These are phyloP conservation scores for Chrysotoxum bicinctum DNA, from an alignment of 2,888 invertebrate genomes.

Conservation along the genomic window DNA sequence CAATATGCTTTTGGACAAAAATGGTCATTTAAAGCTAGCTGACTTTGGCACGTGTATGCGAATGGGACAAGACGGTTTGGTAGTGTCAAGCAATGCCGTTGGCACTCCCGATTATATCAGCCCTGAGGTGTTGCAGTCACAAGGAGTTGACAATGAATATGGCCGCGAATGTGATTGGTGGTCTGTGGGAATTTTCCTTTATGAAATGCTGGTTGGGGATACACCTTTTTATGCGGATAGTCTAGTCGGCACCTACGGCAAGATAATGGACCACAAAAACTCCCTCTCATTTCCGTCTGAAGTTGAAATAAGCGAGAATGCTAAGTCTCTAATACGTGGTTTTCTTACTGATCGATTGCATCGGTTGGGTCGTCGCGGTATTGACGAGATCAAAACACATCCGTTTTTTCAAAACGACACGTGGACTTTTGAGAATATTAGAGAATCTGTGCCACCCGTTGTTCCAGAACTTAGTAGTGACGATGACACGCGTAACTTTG, in stretches of 20 bases:
- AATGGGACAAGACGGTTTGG: conserved; percentile 97
- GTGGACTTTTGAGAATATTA: conserved; percentile 98
- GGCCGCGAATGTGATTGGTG: conserved; percentile 99
- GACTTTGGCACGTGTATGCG: conserved; percentile 99
- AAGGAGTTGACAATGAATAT: conserved; percentile 97
- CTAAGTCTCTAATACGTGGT: conserved; percentile 94
- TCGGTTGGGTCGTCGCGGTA: conserved; percentile 94
- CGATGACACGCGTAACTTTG: conserved; percentile 99
- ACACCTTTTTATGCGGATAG: conserved; percentile 99
- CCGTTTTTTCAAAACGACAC: conserved; percentile 97
- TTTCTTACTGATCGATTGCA: conserved; percentile 95
- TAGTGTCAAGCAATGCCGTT: conserved; percentile 98
- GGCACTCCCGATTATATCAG: conserved; percentile 99
- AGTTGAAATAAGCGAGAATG: conserved; percentile 93
- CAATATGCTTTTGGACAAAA: conserved; percentile 97
- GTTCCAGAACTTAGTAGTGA: conserved; percentile 97
- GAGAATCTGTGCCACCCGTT: conserved; percentile 97
- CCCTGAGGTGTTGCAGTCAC: conserved; percentile 98
- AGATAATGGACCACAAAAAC: conserved; percentile 99
- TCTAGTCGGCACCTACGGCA: conserved; percentile 98
- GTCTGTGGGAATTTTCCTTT: conserved; percentile 99
- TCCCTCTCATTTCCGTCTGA: conserved; percentile 97
- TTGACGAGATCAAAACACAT: conserved; percentile 97
- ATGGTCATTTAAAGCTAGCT: conserved; percentile 98
- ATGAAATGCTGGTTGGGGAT: conserved; percentile 99